Percentiles rank a stretch among this genome's conserved stretches.
Evolutionary conservation across 2,888 invertebrate species (phyloP).

Genomic region (Sminthurinus aureus): DNA sequence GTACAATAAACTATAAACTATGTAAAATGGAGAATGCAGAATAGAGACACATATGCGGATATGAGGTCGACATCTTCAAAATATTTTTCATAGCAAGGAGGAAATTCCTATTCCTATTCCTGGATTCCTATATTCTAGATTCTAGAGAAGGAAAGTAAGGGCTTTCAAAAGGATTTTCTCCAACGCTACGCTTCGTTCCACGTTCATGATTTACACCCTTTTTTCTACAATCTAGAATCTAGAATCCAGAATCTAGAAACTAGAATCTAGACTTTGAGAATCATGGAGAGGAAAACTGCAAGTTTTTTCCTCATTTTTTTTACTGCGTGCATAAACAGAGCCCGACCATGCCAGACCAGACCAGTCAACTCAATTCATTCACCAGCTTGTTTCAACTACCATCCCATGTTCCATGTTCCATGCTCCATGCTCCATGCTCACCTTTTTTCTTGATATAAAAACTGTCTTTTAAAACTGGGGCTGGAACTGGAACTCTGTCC

Average conservation of each 20-base stretch:
- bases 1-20: too few species aligned
- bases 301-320: constrained; percentile 26
- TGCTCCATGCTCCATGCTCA: too few species aligned
- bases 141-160: background rate
- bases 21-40: background rate
- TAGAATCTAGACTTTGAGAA: background rate
- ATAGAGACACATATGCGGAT: background rate
- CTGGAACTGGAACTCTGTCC: too few species aligned
- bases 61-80: constrained; percentile 5
- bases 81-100: too few species aligned
- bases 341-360: background rate
- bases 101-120: too few species aligned
- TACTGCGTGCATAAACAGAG: constrained; percentile 32
- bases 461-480: too few species aligned
- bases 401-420: too few species aligned
- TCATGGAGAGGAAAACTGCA: constrained; percentile 22
- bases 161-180: constrained; percentile 11
- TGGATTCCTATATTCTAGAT: too few species aligned
- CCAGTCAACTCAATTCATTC: too few species aligned
- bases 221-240: background rate
- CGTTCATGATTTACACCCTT: constrained; percentile 30
- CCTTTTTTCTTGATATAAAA: too few species aligned
- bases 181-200: constrained; percentile 4
- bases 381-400: too few species aligned
- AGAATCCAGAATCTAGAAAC: too few species aligned